phyloP scores from a whole-genome alignment of 2,888 invertebrate genomes.

The Parascotia fuliginaria region DNA sequence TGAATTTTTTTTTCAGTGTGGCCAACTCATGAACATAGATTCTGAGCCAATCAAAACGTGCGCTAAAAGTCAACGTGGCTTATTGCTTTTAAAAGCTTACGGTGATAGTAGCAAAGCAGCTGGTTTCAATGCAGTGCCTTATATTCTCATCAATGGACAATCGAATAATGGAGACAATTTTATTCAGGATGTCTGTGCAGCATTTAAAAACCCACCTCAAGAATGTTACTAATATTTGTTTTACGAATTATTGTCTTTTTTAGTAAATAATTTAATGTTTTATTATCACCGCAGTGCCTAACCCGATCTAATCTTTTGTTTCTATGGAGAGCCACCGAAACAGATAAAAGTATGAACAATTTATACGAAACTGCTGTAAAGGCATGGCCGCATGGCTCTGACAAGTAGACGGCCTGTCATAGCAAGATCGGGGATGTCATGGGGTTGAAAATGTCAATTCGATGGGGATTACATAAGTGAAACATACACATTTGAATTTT shows the following conservation, averaged over 20 bases:
- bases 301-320: too few species aligned
- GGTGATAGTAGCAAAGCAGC: slow-evolving; percentile 52
- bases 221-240: slow-evolving; percentile 29
- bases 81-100: slow-evolving; percentile 49
- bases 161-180: slow-evolving; percentile 39
- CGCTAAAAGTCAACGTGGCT: slow-evolving; percentile 53
- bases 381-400: too few species aligned
- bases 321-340: not conserved
- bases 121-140: slow-evolving; percentile 48
- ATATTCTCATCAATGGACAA: slow-evolving; percentile 56
- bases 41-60: slow-evolving; percentile 54
- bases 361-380: too few species aligned
- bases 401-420: too few species aligned
- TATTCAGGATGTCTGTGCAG: slow-evolving; percentile 52
- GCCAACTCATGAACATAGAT: slow-evolving; percentile 42
- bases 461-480: too few species aligned
- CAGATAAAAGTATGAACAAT: too few species aligned
- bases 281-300: not conserved
- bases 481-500: too few species aligned
- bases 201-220: slow-evolving; percentile 52
- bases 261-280: not conserved
- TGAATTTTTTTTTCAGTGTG: slow-evolving; percentile 57
- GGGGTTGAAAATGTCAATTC: too few species aligned
- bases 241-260: not conserved
- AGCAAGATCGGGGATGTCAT: too few species aligned